Evolutionary conservation across 2,113 vertebrate genomes (phyloP), one percentile per base, ranked within the genome.

Genomic region (Excalfactoria chinensis): DNA sequence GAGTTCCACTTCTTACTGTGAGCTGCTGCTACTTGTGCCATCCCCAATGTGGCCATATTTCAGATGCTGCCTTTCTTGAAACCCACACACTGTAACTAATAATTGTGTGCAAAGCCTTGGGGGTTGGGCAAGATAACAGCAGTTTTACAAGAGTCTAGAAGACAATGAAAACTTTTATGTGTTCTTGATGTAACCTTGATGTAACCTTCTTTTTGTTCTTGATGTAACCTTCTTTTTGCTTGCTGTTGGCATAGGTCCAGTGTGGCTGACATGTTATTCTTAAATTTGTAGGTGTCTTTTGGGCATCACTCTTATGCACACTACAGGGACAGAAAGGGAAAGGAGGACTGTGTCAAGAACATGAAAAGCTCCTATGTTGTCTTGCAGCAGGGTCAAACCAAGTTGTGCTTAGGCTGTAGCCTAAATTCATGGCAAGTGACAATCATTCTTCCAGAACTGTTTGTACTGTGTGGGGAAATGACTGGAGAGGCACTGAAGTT

Each of bases 151-250:
- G 83, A 84, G 79, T 58, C 86, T 85, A 67, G 58, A 86, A 80
- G 69, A 79, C 58, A 89, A 34, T 44, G 66, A 86, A 96, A 94
- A 93, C 59, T 95, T 96, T 86, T 90, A 78, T 63, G 67, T 68
- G 23, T 84, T 96, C 88, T 93, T 96, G 44, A 95, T 95, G 78
- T 84, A n/a, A n/a, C n/a, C n/a, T n/a, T n/a, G n/a, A n/a, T n/a
- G n/a, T n/a, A n/a, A n/a, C n/a, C n/a, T n/a, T n/a, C n/a, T n/a
- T n/a, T n/a, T n/a, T 68, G 23, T 84, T 96, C 88, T 93, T 96
- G 44, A 95, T 95, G 78, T 84, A n/a, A n/a, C n/a, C n/a, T 93
- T 95, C 84, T 96, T 95, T 96, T 94, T 53, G 43, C 82, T 60
- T 0, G 18, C 72, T 77, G 84, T 66, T 93, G 91, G 95, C 88